A percentile compares a stretch with the other conserved stretches of the same genome.
Evolutionary conservation across 2,888 invertebrate genomes (phyloP).

Genomic region (Trissolcus brochymenae): DNA sequence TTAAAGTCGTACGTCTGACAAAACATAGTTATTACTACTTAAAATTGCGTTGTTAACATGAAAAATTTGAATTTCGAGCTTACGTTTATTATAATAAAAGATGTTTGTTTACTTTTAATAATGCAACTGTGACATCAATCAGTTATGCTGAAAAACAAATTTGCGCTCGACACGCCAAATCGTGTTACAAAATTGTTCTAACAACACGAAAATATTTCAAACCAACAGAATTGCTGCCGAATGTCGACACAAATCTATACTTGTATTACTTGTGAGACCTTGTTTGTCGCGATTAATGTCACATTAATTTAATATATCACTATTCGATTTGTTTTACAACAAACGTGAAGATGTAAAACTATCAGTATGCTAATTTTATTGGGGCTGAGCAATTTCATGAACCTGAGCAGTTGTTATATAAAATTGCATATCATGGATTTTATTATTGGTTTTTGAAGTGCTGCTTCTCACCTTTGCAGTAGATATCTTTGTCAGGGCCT

Average conservation of each 20-base stretch:
- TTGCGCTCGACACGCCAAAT: no score
- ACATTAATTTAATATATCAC: no score
- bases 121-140: no score
- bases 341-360: no score
- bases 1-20: neutral
- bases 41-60: neutral
- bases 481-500: constrained; percentile 96
- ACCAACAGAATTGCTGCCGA: no score
- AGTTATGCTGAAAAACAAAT: no score
- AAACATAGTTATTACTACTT: constrained; percentile 1
- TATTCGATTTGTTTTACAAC: no score
- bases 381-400: neutral
- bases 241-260: neutral
- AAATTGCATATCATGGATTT: constrained; percentile 50
- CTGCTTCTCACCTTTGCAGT: constrained; percentile 89
- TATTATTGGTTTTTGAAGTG: constrained; percentile 38
- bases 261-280: neutral
- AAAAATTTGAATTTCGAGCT: no score
- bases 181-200: no score
- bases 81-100: no score
- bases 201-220: no score
- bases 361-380: neutral
- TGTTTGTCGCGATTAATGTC: neutral
- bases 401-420: constrained; percentile 16
- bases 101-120: no score